Conservation (phyloP, 2,113 vertebrate genomes). For the Hemiscyllium ocellatum region DNA sequence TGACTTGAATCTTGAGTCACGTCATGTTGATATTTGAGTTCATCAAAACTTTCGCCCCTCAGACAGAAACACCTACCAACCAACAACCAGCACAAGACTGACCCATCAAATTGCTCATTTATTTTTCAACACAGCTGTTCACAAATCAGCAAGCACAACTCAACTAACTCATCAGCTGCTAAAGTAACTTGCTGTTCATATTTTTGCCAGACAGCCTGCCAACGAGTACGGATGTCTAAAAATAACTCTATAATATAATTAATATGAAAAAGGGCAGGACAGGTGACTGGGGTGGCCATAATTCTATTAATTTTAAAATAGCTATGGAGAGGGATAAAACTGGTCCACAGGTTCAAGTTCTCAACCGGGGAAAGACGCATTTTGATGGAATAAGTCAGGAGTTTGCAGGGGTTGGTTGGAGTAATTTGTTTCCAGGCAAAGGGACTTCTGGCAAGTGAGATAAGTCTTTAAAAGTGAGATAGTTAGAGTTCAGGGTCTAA, state of each 20-base stretch:
- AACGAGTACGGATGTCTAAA: not conserved
- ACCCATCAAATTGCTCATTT: not conserved
- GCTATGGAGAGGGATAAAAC: too few relatives aligned
- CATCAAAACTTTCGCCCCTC: not conserved
- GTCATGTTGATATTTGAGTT: not conserved
- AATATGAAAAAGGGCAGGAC: not conserved
- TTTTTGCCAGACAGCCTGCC: not conserved
- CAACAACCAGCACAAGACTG: not conserved
- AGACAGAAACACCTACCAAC: not conserved
- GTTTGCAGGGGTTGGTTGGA: too few relatives aligned
- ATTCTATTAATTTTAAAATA: too few relatives aligned
- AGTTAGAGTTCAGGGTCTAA: too few relatives aligned
- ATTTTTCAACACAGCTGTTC: not conserved
- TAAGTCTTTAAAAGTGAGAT: too few relatives aligned
- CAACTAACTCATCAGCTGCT: not conserved
- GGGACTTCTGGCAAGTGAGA: too few relatives aligned
- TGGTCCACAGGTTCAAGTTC: too few relatives aligned
- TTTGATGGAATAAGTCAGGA: too few relatives aligned
- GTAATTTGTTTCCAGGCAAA: too few relatives aligned
- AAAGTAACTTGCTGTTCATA: not conserved
- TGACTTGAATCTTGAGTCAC: not conserved
- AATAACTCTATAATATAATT: not conserved
- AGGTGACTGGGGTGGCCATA: too few relatives aligned
- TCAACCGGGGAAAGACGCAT: too few relatives aligned
- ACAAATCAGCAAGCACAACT: not conserved